Base-by-base conservation (phyloP, 2,888 invertebrate genomes). In the Tyria jacobaeae region DNA sequence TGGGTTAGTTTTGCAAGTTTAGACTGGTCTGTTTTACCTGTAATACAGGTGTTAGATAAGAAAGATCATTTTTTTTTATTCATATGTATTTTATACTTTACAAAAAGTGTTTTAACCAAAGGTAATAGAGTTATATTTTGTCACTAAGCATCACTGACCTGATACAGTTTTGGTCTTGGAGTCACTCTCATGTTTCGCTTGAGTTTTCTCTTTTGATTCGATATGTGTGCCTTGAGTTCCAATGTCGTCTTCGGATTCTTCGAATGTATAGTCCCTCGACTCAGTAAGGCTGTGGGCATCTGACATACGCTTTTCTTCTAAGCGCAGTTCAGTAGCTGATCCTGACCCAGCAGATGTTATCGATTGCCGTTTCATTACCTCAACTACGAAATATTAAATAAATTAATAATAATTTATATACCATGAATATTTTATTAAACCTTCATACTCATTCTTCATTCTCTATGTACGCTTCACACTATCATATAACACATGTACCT, bases 211-310 rank as follows among this genome's bases (percentile, higher is more conserved):
- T 68, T 85, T 91, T 14, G 86, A 84, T 31, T 91, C 92, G 37
- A 91, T 84, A 66, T 93, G 91, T 10, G 91, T 89, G 35, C 90
- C 92, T 70, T 91, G 92, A 21, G 92, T 92, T 47, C 86, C 90
- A 61, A 94, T 92, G 62, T 94, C 94, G 64, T 94, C 94, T 82
- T 94, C 94, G 0, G 94, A 94, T 71, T 94, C 94, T 73, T 94
- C 94, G 71, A 94, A 94, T 0, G 94, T 94, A 60, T 94, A 94
- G 71, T 94, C 94, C 68, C 89, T 87, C 0, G 94, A 94, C 70
- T 94, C 94, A 47, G 94, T 94, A 1, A 94, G 75, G 65, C 94
- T 94, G 34, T 91, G 89, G 50, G 94, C 94, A 76, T 94, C 94
- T 55, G 94, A 94, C 10, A 89, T 81, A 47, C 94, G 87, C 75